A percentile compares a stretch with the other conserved stretches of the same genome.
Conservation (phyloP, 2,113 vertebrate genomes). For the Seriola aureovittata region DNA sequence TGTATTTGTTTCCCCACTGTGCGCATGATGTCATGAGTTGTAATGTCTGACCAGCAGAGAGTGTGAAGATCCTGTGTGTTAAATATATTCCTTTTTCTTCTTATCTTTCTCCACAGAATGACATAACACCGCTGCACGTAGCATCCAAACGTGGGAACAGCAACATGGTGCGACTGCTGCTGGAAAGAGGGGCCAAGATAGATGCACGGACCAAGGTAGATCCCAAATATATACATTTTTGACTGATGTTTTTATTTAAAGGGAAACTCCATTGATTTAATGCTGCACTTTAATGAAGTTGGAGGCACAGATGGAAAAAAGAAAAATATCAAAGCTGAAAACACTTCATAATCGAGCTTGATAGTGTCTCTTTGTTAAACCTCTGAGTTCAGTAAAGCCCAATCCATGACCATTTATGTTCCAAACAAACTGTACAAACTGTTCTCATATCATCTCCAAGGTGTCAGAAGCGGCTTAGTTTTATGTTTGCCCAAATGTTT, state of each 20-base stretch:
- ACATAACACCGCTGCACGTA: slow-evolving; percentile 97
- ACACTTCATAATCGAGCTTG: no score
- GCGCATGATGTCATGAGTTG: background rate
- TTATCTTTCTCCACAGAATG: slow-evolving; percentile 86
- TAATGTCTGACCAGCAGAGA: background rate
- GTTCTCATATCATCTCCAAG: no score
- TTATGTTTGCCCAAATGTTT: background rate
- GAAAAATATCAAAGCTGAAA: no score
- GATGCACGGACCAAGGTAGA: slow-evolving; percentile 97
- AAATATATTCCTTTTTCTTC: background rate
- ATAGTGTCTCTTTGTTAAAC: no score
- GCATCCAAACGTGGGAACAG: slow-evolving; percentile 97
- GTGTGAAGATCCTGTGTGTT: background rate
- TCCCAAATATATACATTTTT: background rate
- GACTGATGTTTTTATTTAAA: background rate
- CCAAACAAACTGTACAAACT: no score
- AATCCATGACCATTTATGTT: no score
- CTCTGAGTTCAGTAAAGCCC: no score
- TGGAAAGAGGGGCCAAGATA: slow-evolving; percentile 96
- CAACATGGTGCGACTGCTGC: slow-evolving; percentile 96
- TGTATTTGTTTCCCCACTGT: no score
- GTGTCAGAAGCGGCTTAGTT: background rate
- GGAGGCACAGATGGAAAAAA: no score
- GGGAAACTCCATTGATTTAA: background rate
- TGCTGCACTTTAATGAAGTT: background rate